Conservation (phyloP, 1,140 invertebrate genomes). For the Papilio machaon region DNA sequence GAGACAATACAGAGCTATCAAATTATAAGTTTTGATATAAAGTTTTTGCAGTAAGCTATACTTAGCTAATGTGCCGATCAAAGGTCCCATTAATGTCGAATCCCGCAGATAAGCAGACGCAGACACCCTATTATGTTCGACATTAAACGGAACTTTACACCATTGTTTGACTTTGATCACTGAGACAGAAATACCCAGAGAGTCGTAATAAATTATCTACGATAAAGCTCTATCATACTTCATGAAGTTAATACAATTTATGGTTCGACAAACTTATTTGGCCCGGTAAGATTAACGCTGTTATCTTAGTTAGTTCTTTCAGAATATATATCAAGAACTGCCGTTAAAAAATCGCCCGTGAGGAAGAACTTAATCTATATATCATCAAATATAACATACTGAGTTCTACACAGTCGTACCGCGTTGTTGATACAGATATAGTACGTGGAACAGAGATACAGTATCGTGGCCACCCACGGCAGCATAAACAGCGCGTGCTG, state of each 20-base stretch:
- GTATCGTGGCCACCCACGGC: constrained; percentile 17
- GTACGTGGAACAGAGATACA: not conserved
- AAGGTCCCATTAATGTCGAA: constrained; percentile 1
- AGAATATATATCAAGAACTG: not conserved
- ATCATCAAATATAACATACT: too few species aligned
- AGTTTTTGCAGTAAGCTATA: not conserved
- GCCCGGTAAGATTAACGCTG: too few species aligned
- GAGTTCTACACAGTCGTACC: not conserved
- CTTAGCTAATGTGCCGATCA: not conserved
- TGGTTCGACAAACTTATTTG: not conserved
- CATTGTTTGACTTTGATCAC: constrained; percentile 5
- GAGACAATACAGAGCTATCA: too few species aligned
- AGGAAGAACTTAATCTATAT: too few species aligned
- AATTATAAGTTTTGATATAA: not conserved
- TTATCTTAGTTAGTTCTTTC: too few species aligned
- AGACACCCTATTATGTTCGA: constrained; percentile 1
- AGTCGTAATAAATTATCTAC: not conserved
- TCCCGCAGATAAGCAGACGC: constrained; percentile 3
- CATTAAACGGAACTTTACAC: not conserved
- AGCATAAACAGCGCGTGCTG: constrained; percentile 18
- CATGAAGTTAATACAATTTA: not conserved
- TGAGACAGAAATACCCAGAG: constrained; percentile 1
- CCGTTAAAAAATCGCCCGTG: too few species aligned
- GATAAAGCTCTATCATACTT: not conserved
- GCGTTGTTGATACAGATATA: not conserved